Evolutionary conservation across 2,113 vertebrate genomes (phyloP), one percentile per base, ranked within the genome.

Genomic region (Suncus etruscus): DNA sequence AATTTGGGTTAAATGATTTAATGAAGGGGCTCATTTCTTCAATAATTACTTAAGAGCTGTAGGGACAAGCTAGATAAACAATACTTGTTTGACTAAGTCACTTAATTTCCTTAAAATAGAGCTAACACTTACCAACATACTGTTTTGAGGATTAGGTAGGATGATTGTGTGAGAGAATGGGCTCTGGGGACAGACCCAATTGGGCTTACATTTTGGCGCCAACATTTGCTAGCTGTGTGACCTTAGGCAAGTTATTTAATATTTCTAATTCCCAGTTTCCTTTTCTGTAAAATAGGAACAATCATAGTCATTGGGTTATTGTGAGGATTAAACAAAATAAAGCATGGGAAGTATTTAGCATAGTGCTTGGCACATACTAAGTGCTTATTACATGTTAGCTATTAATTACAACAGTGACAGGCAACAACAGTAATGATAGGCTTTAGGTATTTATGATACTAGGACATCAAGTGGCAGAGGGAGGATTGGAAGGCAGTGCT

Each of bases 241-340:
- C 81, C 78, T 75, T 84, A 51, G 47, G 78, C 73, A 94, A 90
- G 39, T 80, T 94, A 89, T 47, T 86, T 81, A 84, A 77, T 86
- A 79, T 91, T 94, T 89, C 50, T 93, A 73, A 80, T 80, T 92
- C 48, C 92, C 39, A 39, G 16, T 92, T 94, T 95, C 25, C 32
- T 83, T 93, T 95, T 92, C 8, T 84, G 81, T 93, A 66, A 96
- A 89, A 92, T 78, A 92, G 74, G 29, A 31, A 68, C 92, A 91
- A 86, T 65, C 63, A 65, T 12, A 91, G 58, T 86, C 86, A 83
- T 14, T 83, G 83, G 76, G 68, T 91, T 94, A 95, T 83, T 94
- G 39, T 91, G 83, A 95, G 31, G 63, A 90, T 86, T 90, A 72
- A 87, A 85, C 68, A 84, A 89, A 87, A 87, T 70, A 95, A 94